Base-by-base conservation (phyloP, 1,140 invertebrate genomes). In the Drosophila virilis region DNA sequence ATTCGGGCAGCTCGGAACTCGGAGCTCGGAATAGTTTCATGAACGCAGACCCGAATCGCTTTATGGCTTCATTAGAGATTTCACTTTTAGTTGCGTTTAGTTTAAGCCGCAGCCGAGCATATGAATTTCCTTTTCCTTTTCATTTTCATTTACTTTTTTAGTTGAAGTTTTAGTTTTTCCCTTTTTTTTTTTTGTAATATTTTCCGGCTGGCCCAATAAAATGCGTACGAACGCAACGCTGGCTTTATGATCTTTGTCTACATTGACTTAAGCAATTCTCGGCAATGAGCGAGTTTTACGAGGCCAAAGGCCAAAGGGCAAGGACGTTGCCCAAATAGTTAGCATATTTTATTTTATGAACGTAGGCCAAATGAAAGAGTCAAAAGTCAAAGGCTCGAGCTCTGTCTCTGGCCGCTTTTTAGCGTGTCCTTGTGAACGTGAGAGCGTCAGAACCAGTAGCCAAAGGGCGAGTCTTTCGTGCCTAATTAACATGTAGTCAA, bases 191-290 rank as follows among this genome's bases (percentile, higher is more conserved):
- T 88, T 88, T 82, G n/a, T n/a, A 78, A 88, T 88, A 82, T 88
- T 86, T 86, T 82, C 65, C 78, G 82, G 82, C 83, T 85, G 81
- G 70, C 74, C 69, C 62, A 81, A 86, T 86, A 85, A 85, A 84
- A 70, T 59, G 61, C 65, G 22, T 22, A 22, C 22, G 22, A 28
- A 0, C 22, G 22, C 5, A 28, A 40, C 65, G 54, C 40, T 45
- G 54, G 40, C 48, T 86, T 86, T 86, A 86, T 83, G 82, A 88
- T 83, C 72, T 86, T 74, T 78, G 83, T 79, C 69, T 80, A 77
- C 78, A 79, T 90, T 89, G 84, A 89, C 84, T 81, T 81, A 81
- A 89, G 71, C 78, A 90, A 89, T 89, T 89, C 86, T 89, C 83
- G 46, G 76, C 80, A 83, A 71, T 66, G 72, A 76, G 52, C 60